These are phyloP conservation scores for Scarus forsteni DNA, from an alignment of 2,797 vertebrate species.

Conservation along the genomic window DNA sequence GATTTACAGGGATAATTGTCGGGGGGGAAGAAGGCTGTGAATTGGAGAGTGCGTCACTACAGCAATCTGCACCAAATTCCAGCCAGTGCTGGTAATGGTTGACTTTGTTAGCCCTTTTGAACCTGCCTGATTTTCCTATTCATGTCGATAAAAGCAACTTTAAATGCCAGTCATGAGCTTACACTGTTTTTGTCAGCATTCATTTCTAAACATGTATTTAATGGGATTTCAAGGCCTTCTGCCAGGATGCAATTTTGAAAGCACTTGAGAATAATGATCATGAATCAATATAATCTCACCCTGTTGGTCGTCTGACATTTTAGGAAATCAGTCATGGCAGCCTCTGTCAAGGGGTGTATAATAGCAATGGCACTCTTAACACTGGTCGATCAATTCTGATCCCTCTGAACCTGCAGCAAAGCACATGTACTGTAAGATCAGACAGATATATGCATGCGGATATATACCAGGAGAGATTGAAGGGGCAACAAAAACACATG, in stretches of 20 bases:
- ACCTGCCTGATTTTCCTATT: constrained; percentile 65
- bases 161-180: constrained; percentile 43
- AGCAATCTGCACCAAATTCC: constrained; percentile 45
- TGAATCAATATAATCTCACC: constrained; percentile 58
- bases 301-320: constrained; percentile 54
- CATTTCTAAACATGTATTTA: constrained; percentile 53
- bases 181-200: constrained; percentile 39
- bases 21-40: constrained; percentile 23
- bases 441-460: constrained; percentile 2
- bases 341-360: constrained; percentile 42
- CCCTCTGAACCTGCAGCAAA: constrained; percentile 20
- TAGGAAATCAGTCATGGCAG: constrained; percentile 49
- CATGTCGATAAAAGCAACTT: constrained; percentile 47
- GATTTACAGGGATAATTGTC: constrained; percentile 60
- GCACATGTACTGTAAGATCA: background rate
- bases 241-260: constrained; percentile 47
- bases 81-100: constrained; percentile 34
- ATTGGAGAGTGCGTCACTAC: constrained; percentile 37
- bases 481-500: background rate
- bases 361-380: constrained; percentile 32
- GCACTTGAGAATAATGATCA: constrained; percentile 60
- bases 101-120: constrained; percentile 61
- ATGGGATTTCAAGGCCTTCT: constrained; percentile 39
- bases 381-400: constrained; percentile 30
- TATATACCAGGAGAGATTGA: background rate